Percentiles rank a stretch among this genome's conserved stretches.
These are phyloP conservation scores for Clupea harengus DNA, from an alignment of 2,113 vertebrate genomes.

Conservation along the genomic window DNA sequence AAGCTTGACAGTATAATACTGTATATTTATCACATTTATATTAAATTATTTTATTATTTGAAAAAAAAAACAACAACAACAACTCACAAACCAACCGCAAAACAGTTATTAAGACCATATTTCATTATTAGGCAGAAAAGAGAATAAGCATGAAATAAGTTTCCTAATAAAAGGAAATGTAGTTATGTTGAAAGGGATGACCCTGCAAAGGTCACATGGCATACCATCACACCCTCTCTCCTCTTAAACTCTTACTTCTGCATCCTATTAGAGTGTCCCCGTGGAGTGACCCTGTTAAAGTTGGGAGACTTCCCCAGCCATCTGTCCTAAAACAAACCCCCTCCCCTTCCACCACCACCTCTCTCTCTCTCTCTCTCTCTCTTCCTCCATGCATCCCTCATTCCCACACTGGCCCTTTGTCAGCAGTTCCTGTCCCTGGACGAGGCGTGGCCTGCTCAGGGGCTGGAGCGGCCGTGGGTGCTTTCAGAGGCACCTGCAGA, in stretches of 20 bases:
- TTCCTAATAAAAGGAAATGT: background rate
- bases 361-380: slow-evolving; percentile 50
- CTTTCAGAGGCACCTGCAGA: slow-evolving; percentile 96
- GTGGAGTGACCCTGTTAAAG: slow-evolving; percentile 59
- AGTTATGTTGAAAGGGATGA: background rate
- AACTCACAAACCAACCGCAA: too few species aligned
- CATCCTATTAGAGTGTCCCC: slow-evolving; percentile 67
- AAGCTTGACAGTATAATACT: too few species aligned
- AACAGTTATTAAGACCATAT: too few species aligned
- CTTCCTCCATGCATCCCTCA: slow-evolving; percentile 80
- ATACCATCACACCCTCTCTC: slow-evolving; percentile 66
- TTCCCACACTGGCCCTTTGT: slow-evolving; percentile 91
- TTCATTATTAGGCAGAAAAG: too few species aligned
- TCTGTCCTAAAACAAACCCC: slow-evolving; percentile 68
- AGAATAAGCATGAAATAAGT: background rate
- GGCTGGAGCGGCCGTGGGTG: slow-evolving; percentile 83
- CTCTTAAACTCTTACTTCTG: slow-evolving; percentile 56
- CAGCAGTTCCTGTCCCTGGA: slow-evolving; percentile 83
- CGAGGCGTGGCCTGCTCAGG: slow-evolving; percentile 82
- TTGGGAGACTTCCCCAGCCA: slow-evolving; percentile 75
- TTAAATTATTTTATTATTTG: too few species aligned
- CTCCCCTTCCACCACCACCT: slow-evolving; percentile 49
- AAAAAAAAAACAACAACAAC: too few species aligned
- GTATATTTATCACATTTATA: too few species aligned
- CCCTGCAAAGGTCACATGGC: slow-evolving; percentile 31